These are phyloP conservation scores for Chrysolina americana DNA, from an alignment of 2,888 invertebrate species.

Conservation along the genomic window DNA sequence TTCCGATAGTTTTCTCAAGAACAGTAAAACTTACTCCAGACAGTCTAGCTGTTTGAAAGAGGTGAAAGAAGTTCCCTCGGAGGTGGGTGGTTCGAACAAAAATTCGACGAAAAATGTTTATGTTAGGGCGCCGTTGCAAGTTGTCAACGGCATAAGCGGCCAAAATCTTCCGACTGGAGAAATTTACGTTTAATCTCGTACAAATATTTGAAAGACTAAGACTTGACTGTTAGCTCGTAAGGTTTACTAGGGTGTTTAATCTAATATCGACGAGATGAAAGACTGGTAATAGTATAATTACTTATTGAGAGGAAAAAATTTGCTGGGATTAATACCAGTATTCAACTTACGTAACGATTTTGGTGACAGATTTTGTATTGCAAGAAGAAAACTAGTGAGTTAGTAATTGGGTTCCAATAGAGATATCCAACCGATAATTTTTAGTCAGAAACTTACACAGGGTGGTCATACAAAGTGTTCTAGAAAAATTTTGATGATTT, in stretches of 20 bases:
- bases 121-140: conserved; percentile 61
- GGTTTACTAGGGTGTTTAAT: neutral
- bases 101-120: conserved; percentile 59
- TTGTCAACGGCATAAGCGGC: conserved; percentile 55
- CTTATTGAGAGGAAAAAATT: neutral
- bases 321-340: neutral
- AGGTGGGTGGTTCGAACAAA: conserved; percentile 48
- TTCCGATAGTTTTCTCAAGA: conserved; percentile 77
- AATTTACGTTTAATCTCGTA: conserved; percentile 60
- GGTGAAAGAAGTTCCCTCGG: conserved; percentile 59
- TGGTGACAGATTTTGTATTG: too few relatives aligned
- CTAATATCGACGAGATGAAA: neutral
- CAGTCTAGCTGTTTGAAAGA: conserved; percentile 60
- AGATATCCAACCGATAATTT: too few relatives aligned
- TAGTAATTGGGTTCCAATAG: too few relatives aligned
- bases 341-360: too few relatives aligned
- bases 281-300: neutral
- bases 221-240: conserved; percentile 7
- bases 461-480: too few relatives aligned
- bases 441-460: too few relatives aligned
- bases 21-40: conserved; percentile 68
- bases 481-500: too few relatives aligned
- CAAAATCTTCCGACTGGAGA: conserved; percentile 62
- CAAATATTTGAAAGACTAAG: conserved; percentile 10
- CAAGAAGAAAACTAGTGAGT: too few relatives aligned